A percentile compares a stretch with the other conserved stretches of the same genome.
Evolutionary conservation across 2,113 vertebrate genomes (phyloP).

Genomic region (Benitochromis conjunctus): DNA sequence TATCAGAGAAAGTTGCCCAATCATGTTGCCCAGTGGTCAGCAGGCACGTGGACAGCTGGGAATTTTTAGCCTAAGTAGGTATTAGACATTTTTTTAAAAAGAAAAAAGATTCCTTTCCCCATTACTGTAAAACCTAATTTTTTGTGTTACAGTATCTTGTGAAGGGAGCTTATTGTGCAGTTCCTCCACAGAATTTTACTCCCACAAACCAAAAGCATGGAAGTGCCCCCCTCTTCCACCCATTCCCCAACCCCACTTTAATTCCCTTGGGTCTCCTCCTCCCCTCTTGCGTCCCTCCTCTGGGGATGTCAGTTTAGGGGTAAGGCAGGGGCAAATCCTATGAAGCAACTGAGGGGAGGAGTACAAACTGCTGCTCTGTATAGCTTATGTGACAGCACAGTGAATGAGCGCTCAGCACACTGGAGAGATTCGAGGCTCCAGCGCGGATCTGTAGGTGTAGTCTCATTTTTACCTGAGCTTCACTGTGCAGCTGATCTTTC

Average conservation of each 20-base stretch:
- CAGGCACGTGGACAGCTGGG: conserved; percentile 67
- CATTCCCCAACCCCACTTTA: not conserved
- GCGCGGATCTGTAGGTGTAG: conserved; percentile 9
- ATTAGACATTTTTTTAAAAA: conserved; percentile 12
- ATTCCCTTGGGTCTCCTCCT: not conserved
- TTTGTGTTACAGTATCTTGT: not conserved
- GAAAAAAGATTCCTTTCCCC: not conserved
- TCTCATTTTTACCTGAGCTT: conserved; percentile 20
- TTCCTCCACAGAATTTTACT: not conserved
- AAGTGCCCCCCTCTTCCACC: not conserved
- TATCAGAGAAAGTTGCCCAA: conserved; percentile 75
- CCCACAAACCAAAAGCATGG: not conserved
- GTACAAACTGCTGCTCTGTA: conserved; percentile 50
- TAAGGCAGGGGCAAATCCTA: conserved; percentile 36
- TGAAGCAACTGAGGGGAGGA: conserved; percentile 56
- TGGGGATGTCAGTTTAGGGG: conserved; percentile 29
- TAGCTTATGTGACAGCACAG: conserved; percentile 45
- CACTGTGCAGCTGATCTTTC: not conserved
- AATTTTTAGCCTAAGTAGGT: conserved; percentile 45
- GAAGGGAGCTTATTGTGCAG: conserved; percentile 3
- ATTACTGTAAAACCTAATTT: not conserved
- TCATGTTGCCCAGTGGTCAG: conserved; percentile 73
- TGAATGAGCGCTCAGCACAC: conserved; percentile 32
- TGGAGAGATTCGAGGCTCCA: conserved; percentile 11
- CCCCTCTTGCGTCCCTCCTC: conserved; percentile 8